Evolutionary conservation across 2,113 vertebrate species (phyloP), one percentile per base, ranked within the genome.

Genomic region (Spheniscus mendiculus): DNA sequence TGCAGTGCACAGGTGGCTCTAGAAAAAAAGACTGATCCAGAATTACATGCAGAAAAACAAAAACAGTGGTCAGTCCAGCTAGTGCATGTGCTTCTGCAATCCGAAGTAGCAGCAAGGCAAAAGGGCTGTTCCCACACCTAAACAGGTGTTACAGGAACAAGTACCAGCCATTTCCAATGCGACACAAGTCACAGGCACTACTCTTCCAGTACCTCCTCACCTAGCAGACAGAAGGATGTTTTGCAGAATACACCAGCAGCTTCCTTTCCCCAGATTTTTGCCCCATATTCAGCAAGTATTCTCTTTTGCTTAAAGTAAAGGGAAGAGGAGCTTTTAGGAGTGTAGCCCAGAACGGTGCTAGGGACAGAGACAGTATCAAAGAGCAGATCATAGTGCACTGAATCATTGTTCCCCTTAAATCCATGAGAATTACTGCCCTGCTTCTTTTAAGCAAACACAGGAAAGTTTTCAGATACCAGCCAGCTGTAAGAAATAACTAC

Each of bases 141-240:
- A 15, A 4, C 3, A 3, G 2, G 40, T 7, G 38, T 5, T 27
- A 45, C 55, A 63, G 70, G 61, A 79, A 50, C 40, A 17, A 18
- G 56, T 6, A 42, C 4, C 27, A 29, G 18, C 11, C 36, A 15
- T 9, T 42, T 8, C 38, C 12, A 4, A 4, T 0, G 32, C 1
- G 3, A 32, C 47, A 40, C 40, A 34, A 27, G 30, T 22, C 44
- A 15, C 44, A 15, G 47, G 29, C 73, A 36, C 49, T 6, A 3
- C 88, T 61, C 40, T 38, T 27, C 6, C 6, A 44, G 63, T 19
- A 29, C 52, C 2, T 59, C 47, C 29, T 63, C 8, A 22, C 15
- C 19, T 1, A 1, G 20, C 53, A 62, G 66, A 15, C 12, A 61
- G 70, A 19, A 62, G 63, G 23, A 50, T 16, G 74, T 23, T 55